Evolutionary conservation across 2,797 vertebrate species (phyloP).

Genomic region (Gymnoscopelus braueri): DNA sequence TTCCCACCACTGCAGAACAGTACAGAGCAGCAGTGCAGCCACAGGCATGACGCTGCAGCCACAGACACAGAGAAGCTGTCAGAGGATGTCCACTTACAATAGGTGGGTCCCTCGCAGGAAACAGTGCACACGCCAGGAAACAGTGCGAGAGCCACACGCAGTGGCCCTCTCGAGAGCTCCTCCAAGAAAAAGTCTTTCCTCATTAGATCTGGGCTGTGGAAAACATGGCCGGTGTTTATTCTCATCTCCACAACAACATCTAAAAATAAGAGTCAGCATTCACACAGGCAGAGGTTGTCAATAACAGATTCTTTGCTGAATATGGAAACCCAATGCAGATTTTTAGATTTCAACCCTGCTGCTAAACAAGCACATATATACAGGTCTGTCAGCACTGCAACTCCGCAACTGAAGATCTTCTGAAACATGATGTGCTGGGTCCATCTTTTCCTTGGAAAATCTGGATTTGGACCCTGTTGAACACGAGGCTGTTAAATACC

Average conservation of each 20-base stretch:
- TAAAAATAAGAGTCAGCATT: conserved; percentile 3
- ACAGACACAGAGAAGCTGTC: conserved; percentile 21
- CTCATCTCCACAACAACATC: conserved; percentile 48
- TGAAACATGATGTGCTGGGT: too few species aligned
- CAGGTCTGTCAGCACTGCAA: too few species aligned
- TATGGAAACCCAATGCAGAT: background rate
- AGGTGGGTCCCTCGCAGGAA: conserved; percentile 41
- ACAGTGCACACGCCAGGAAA: conserved; percentile 55
- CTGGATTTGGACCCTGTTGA: too few species aligned
- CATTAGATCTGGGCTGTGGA: conserved; percentile 34
- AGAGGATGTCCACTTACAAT: conserved; percentile 39
- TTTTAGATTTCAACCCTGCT: background rate
- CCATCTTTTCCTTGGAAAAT: too few species aligned
- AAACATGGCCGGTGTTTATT: conserved; percentile 50
- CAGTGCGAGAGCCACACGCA: conserved; percentile 38
- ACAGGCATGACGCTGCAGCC: conserved; percentile 53
- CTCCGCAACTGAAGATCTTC: too few species aligned
- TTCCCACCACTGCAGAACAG: too few species aligned
- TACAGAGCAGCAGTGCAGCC: conserved; percentile 52
- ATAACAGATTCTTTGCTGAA: conserved; percentile 23
- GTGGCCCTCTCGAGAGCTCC: conserved; percentile 29
- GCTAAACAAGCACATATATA: conserved; percentile 9
- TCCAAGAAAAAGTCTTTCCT: conserved; percentile 30
- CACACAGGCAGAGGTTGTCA: conserved; percentile 7
- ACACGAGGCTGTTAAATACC: too few species aligned